Evolutionary conservation across 2,797 vertebrate genomes (phyloP).

Genomic region (Centroberyx gerrardi): DNA sequence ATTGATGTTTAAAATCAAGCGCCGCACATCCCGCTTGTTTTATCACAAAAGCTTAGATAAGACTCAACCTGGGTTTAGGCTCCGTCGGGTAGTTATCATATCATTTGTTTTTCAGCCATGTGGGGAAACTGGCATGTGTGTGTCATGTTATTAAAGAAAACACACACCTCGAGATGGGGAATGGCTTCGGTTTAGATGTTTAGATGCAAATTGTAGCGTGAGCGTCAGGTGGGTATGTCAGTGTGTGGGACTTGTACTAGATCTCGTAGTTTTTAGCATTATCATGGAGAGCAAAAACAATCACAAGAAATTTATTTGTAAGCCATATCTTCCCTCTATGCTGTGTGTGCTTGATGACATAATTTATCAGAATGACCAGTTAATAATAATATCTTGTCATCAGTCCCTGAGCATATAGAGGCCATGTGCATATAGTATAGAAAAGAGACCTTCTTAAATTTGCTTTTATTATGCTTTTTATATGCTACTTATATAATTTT

Average conservation of each 20-base stretch:
- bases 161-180: conserved; percentile 26
- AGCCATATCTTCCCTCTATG: too few relatives aligned
- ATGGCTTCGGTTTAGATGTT: conserved; percentile 46
- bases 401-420: too few relatives aligned
- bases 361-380: too few relatives aligned
- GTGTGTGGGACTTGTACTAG: conserved; percentile 5
- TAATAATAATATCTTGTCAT: too few relatives aligned
- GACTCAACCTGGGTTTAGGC: conserved; percentile 39
- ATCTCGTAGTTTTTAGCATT: conserved; percentile 51
- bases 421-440: too few relatives aligned
- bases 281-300: too few relatives aligned
- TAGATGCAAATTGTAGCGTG: conserved; percentile 52
- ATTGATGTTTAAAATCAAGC: conserved; percentile 79
- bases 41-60: conserved; percentile 68
- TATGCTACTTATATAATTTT: too few relatives aligned
- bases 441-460: too few relatives aligned
- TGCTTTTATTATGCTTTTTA: too few relatives aligned
- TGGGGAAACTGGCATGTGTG: conserved; percentile 46
- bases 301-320: too few relatives aligned
- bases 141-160: conserved; percentile 58
- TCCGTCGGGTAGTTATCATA: conserved; percentile 55
- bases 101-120: conserved; percentile 68
- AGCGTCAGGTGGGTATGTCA: too few relatives aligned
- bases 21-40: conserved; percentile 64
- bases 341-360: too few relatives aligned